phyloP scores from a whole-genome alignment of 30 jellyfish, hydroid and myxozoan species.

The Nemopilema nomurai region DNA sequence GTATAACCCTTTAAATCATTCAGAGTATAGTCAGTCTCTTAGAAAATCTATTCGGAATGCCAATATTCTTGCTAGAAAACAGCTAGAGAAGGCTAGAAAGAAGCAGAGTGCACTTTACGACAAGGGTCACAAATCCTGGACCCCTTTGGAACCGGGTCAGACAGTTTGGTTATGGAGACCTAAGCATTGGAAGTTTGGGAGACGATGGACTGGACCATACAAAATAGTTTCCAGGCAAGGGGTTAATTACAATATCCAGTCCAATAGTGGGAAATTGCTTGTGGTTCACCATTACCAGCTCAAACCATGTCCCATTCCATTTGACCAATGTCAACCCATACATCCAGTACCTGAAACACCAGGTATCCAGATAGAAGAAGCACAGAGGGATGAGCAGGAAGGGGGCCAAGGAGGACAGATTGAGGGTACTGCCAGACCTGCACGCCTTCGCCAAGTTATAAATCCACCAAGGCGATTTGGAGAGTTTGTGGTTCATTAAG shows the following conservation, averaged over 20 bases:
- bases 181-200: conserved; percentile 43
- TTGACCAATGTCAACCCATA: conserved; percentile 42
- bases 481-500: conserved; percentile 36
- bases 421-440: conserved; percentile 37
- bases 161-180: conserved; percentile 57
- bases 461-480: conserved; percentile 57
- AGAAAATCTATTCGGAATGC: conserved; percentile 50
- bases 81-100: conserved; percentile 39
- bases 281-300: conserved; percentile 60
- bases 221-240: conserved; percentile 18
- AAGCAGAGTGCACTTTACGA: conserved; percentile 33
- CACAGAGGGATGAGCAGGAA: conserved; percentile 8
- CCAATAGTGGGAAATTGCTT: conserved; percentile 30
- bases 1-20: conserved; percentile 38
- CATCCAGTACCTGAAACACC: conserved; percentile 52
- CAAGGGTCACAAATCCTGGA: conserved; percentile 29
- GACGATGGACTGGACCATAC: conserved; percentile 56
- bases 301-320: conserved; percentile 48
- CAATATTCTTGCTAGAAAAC: conserved; percentile 19
- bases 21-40: conserved; percentile 51
- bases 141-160: conserved; percentile 54
- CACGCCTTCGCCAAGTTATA: conserved; percentile 47
- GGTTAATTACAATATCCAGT: conserved; percentile 36
- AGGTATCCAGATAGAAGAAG: conserved; percentile 20
- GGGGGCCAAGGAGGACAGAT: conserved; percentile 3